These are phyloP conservation scores for Henicopernis longicauda DNA, from an alignment of 2,113 vertebrate genomes.

Conservation along the genomic window DNA sequence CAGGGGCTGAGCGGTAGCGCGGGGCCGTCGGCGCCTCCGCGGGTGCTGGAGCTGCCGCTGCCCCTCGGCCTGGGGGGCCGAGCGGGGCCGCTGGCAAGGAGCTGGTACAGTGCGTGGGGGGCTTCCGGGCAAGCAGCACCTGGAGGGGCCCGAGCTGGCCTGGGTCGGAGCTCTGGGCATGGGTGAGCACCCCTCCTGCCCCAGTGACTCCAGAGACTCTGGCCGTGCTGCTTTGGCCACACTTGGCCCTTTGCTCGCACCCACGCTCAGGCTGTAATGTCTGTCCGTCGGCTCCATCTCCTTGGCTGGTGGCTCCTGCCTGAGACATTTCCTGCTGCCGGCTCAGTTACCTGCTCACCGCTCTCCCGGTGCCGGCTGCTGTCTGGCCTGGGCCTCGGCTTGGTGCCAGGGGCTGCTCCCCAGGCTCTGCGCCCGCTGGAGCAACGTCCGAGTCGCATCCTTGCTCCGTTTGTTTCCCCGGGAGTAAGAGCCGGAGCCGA, in stretches of 20 bases:
- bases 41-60: neutral
- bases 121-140: neutral
- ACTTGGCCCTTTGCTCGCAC: neutral
- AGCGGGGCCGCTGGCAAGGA: neutral
- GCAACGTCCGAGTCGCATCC: rapidly evolving
- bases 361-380: neutral
- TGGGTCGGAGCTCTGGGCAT: neutral
- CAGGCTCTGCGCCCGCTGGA: neutral
- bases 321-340: neutral
- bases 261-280: neutral
- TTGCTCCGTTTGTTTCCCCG: neutral
- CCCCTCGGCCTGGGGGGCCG: neutral
- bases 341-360: neutral
- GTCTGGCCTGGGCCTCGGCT: neutral
- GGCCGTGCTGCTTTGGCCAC: too few species aligned
- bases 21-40: neutral
- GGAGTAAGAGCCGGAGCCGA: neutral
- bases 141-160: neutral
- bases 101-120: neutral
- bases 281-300: neutral
- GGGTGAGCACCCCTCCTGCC: neutral
- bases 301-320: neutral
- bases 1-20: neutral
- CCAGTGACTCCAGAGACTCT: neutral
- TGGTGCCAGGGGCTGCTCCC: neutral